Conservation (phyloP, 2,888 invertebrate genomes). For the Tricholauxania praeusta region DNA sequence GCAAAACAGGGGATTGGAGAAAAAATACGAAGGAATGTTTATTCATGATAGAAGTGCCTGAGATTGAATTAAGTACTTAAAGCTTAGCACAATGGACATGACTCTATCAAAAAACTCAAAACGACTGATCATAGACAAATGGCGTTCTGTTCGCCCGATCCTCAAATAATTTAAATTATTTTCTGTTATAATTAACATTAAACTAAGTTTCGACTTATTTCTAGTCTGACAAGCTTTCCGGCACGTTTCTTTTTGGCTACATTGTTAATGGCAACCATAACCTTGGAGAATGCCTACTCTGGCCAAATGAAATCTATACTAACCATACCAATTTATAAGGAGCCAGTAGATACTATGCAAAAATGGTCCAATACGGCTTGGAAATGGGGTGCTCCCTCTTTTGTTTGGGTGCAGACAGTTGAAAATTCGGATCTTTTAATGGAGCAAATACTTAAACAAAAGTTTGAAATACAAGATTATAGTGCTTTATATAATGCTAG, state of each 20-base stretch:
- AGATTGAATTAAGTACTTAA: too few species aligned
- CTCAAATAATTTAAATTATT: too few species aligned
- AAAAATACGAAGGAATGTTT: too few species aligned
- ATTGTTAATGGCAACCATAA: slow-evolving; percentile 61
- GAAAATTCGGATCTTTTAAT: slow-evolving; percentile 56
- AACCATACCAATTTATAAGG: slow-evolving; percentile 59
- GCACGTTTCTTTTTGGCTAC: slow-evolving; percentile 59
- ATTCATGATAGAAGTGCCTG: too few species aligned
- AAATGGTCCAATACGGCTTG: slow-evolving; percentile 60
- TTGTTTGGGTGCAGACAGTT: slow-evolving; percentile 61
- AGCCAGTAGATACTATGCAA: slow-evolving; percentile 59
- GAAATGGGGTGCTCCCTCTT: slow-evolving; percentile 64
- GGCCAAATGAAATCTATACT: slow-evolving; percentile 64
- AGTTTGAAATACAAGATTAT: slow-evolving; percentile 60
- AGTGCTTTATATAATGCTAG: slow-evolving; percentile 59
- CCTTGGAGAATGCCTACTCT: slow-evolving; percentile 65
- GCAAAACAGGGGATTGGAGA: too few species aligned
- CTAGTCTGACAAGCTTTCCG: slow-evolving; percentile 56
- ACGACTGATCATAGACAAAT: too few species aligned
- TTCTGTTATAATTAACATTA: not conserved
- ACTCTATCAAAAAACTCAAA: too few species aligned
- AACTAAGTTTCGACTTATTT: not conserved
- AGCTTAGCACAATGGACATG: too few species aligned
- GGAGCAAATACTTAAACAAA: slow-evolving; percentile 56
- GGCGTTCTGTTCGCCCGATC: too few species aligned